Conservation (phyloP, 2,113 vertebrate species). For the Rhea pennata region DNA sequence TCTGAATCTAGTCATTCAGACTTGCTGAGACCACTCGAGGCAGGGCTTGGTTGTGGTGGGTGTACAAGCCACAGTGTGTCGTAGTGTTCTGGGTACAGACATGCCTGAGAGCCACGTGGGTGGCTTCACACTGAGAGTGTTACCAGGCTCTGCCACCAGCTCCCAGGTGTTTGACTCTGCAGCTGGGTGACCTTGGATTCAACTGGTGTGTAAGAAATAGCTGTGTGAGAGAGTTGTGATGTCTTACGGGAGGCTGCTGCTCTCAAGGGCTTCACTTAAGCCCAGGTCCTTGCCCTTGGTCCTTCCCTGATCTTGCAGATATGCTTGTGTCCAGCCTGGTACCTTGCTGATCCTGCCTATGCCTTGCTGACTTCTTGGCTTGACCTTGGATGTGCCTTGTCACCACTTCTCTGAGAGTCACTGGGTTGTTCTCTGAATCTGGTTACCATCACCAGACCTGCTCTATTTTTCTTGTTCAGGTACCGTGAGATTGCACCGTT, state of each 20-base stretch:
- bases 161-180: neutral
- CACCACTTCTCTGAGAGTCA: neutral
- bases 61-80: neutral
- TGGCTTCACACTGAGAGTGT: neutral
- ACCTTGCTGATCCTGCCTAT: neutral
- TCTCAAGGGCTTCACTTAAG: neutral
- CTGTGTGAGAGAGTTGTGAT: neutral
- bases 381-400: neutral
- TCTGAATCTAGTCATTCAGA: neutral
- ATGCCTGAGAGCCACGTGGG: neutral
- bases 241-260: neutral
- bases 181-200: neutral
- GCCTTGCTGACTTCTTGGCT: neutral
- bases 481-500: neutral
- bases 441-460: neutral
- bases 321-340: neutral
- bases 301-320: neutral
- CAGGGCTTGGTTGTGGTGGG: accelerated
- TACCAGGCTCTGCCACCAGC: neutral
- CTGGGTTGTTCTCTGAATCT: neutral
- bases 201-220: neutral
- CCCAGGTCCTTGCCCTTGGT: neutral
- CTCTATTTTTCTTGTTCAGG: neutral
- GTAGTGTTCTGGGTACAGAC: neutral
- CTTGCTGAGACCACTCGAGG: neutral